Evolutionary conservation across 2,888 invertebrate species (phyloP).

Genomic region (Conus canariensis): DNA sequence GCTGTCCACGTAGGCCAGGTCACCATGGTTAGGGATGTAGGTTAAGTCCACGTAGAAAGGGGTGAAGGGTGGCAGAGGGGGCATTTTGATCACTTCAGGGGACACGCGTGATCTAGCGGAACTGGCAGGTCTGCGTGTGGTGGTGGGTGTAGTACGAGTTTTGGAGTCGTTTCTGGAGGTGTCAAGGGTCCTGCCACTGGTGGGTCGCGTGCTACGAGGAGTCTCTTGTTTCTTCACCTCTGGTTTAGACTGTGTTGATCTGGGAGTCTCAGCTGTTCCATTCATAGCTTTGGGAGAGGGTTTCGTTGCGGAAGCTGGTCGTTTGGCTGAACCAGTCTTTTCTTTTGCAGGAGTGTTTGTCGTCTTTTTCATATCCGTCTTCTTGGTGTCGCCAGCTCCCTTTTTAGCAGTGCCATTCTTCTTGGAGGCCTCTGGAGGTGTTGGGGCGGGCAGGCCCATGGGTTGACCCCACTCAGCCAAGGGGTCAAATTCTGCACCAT

Average conservation of each 20-base stretch:
- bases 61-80: slow-evolving; percentile 72
- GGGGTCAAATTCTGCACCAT: slow-evolving; percentile 66
- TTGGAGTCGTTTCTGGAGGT: slow-evolving; percentile 30
- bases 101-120: slow-evolving; percentile 51
- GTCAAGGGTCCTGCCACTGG: slow-evolving; percentile 35
- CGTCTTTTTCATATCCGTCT: slow-evolving; percentile 76
- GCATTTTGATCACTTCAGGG: slow-evolving; percentile 62
- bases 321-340: slow-evolving; percentile 49
- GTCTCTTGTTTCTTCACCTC: slow-evolving; percentile 77
- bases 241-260: slow-evolving; percentile 49
- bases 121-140: slow-evolving; percentile 41
- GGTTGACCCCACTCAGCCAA: slow-evolving; percentile 94
- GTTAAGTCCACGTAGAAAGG: slow-evolving; percentile 91
- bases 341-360: slow-evolving; percentile 40
- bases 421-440: slow-evolving; percentile 65
- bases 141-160: slow-evolving; percentile 28
- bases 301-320: slow-evolving; percentile 50
- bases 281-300: slow-evolving; percentile 44
- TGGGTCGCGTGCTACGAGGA: slow-evolving; percentile 69
- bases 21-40: slow-evolving; percentile 97
- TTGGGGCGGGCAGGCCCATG: slow-evolving; percentile 88
- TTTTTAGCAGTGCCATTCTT: slow-evolving; percentile 28
- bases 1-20: slow-evolving; percentile 93
- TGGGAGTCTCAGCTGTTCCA: slow-evolving; percentile 41
- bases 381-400: slow-evolving; percentile 40